phyloP scores from a whole-genome alignment of 2,113 vertebrate genomes.

The Thermophis baileyi region DNA sequence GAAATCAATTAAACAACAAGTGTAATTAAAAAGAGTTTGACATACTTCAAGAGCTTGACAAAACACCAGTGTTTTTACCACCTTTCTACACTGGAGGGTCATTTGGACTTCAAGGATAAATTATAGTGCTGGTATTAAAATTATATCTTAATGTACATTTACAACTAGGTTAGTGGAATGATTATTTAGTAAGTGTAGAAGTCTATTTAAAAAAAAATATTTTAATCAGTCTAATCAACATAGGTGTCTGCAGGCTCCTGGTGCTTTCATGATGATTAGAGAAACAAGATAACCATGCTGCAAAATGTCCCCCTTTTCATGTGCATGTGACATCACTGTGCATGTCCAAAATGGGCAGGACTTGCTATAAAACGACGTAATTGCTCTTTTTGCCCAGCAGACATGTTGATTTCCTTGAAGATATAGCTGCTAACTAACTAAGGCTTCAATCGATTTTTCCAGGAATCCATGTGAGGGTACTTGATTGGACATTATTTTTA shows the following conservation, averaged over 20 bases:
- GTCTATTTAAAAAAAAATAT: background rate
- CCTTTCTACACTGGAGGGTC: background rate
- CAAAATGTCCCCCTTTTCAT: background rate
- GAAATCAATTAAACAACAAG: background rate
- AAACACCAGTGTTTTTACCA: background rate
- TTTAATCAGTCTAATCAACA: background rate
- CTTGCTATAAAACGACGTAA: background rate
- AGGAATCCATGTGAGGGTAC: background rate
- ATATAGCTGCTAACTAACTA: background rate
- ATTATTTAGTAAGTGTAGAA: background rate
- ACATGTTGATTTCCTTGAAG: background rate
- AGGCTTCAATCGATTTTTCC: background rate
- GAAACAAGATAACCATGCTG: background rate
- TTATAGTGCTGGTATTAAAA: background rate
- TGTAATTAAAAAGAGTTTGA: background rate
- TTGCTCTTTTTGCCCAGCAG: background rate
- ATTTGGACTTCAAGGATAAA: background rate
- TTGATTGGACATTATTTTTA: background rate
- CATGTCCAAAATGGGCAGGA: background rate
- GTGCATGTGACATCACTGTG: background rate
- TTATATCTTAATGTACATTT: background rate
- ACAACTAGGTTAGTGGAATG: background rate
- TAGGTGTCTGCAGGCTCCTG: background rate
- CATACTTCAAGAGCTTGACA: background rate
- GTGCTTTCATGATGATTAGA: background rate